Base-by-base conservation (phyloP, 2,888 invertebrate species). In the Aquatica leii region DNA sequence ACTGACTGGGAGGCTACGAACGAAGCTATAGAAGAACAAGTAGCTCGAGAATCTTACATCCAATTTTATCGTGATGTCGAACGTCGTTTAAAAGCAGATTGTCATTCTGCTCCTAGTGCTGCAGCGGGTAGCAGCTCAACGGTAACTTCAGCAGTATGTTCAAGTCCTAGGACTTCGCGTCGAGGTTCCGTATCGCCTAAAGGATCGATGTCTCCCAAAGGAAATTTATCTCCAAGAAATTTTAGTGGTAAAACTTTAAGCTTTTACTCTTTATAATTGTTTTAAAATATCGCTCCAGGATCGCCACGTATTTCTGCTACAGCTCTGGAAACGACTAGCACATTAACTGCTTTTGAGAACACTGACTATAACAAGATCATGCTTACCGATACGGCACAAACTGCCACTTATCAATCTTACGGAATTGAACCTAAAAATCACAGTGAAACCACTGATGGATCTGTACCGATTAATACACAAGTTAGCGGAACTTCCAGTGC, bases 1-100 rank as follows among this genome's bases (percentile, higher is more conserved):
- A 94, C 94, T 4, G 95, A 95, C 80, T 94, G 93, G 93, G 94
- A 95, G 80, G 91, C 94, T 6, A 95, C 95, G 0, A 93, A 93
- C 77, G 93, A 94, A 79, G 92, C 92, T n/a, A 90, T 95, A 59
- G 92, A 93, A 76, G 93, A 94, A 77, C 93, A 94, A 82, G 91
- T 93, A 8, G 93, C 94, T 3, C 84, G 93, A 12, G 93, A 94
- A 81, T 93, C 92, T 40, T 94, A 93, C 80, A 85, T 93, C 50
- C 92, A 93, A 77, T 94, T 79, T 74, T 81, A 80, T 57, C 75
- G 81, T 18, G 82, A 82, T 68, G 77, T 78, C 5, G 81, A 81
- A 65, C 76, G 78, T 56, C 78, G 82, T 48, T 68, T 81, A 20
- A 81, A 81, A 70, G 78, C 77, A 18, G 76, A 80, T 65, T 80